Conservation (phyloP, 2,797 vertebrate species). For the Clarias platycephalus region DNA sequence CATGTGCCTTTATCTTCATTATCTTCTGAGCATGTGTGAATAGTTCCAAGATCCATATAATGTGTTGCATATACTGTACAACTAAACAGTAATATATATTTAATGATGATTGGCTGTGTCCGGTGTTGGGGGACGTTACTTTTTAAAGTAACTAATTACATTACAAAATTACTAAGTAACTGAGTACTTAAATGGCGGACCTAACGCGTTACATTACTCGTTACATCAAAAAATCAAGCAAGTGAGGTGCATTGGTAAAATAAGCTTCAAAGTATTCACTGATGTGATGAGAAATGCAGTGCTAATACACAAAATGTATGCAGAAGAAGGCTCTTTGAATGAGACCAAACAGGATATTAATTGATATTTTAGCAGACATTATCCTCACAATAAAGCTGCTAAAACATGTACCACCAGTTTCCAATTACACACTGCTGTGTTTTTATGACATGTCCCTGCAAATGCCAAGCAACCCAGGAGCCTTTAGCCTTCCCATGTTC, state of each 20-base stretch:
- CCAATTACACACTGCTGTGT: constrained; percentile 52
- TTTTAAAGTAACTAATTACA: no score
- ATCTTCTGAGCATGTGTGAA: constrained; percentile 56
- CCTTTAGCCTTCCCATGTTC: constrained; percentile 40
- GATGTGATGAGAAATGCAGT: neutral
- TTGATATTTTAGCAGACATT: constrained; percentile 47
- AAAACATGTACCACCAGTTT: constrained; percentile 40
- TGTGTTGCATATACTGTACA: constrained; percentile 58
- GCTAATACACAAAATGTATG: constrained; percentile 10
- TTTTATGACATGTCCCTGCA: constrained; percentile 44
- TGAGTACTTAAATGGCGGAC: no score
- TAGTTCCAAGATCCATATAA: constrained; percentile 45
- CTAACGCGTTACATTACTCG: no score
- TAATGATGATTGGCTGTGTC: constrained; percentile 57
- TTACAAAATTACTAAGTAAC: no score
- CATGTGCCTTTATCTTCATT: constrained; percentile 54
- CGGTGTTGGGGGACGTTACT: neutral
- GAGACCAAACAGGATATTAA: constrained; percentile 40
- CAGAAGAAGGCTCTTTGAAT: constrained; percentile 22
- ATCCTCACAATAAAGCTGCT: constrained; percentile 35
- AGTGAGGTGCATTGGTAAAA: constrained; percentile 24
- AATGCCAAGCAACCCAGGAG: constrained; percentile 37
- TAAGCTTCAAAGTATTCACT: constrained; percentile 27
- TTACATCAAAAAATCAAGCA: neutral
- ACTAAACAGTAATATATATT: constrained; percentile 60